These are phyloP conservation scores for Amblyjoppa proteus DNA, from an alignment of 2,888 invertebrate genomes.

Conservation along the genomic window DNA sequence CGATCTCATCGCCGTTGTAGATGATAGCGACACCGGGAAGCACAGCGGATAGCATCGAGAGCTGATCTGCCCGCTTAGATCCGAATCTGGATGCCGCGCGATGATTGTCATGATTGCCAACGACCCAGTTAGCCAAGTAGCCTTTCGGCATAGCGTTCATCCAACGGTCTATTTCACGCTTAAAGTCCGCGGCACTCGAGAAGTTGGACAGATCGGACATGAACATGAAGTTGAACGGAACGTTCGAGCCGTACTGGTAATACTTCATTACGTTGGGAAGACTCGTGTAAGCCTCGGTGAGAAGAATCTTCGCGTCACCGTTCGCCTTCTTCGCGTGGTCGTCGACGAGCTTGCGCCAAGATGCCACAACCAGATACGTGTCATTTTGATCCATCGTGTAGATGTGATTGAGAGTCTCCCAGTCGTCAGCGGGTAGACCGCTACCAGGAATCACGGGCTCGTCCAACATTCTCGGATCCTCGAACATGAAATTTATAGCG, in stretches of 20 bases:
- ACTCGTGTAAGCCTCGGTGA: conserved; percentile 88
- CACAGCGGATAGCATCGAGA: conserved; percentile 87
- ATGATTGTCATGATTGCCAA: conserved; percentile 87
- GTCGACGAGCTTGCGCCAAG: conserved; percentile 87
- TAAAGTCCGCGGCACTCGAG: conserved; percentile 86
- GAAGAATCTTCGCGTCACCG: conserved; percentile 85
- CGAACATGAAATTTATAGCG: conserved; percentile 79
- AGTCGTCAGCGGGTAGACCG: conserved; percentile 73
- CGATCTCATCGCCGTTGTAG: conserved; percentile 95
- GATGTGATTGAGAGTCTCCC: conserved; percentile 81
- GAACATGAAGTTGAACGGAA: conserved; percentile 90
- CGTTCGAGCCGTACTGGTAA: conserved; percentile 84
- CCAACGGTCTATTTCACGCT: conserved; percentile 86
- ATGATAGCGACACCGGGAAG: conserved; percentile 89
- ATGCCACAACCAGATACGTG: conserved; percentile 84
- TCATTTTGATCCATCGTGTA: conserved; percentile 81
- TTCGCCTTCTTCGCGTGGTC: conserved; percentile 86
- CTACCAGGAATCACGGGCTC: conserved; percentile 77
- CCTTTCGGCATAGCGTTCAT: conserved; percentile 86
- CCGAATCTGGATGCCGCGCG: conserved; percentile 85
- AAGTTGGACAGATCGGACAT: conserved; percentile 83
- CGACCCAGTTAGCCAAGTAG: conserved; percentile 90
- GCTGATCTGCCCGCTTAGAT: conserved; percentile 85
- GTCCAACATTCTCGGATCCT: conserved; percentile 76
- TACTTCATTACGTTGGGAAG: conserved; percentile 86